These are phyloP conservation scores for Platygyra sinensis DNA, from an alignment of 64 coral and sea anemone genomes.

Conservation along the genomic window DNA sequence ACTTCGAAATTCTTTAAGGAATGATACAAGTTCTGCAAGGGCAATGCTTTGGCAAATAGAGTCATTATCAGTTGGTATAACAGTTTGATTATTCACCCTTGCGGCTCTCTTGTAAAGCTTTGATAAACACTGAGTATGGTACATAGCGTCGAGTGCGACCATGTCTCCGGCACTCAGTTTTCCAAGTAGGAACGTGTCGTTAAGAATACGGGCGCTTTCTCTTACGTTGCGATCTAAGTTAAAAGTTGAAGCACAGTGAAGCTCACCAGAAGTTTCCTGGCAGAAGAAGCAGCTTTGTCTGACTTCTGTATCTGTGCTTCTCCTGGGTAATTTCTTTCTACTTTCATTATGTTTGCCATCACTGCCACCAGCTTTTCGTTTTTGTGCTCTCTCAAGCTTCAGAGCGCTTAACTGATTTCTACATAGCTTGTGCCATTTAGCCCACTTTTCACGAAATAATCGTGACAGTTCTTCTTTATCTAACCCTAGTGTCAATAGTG, in stretches of 20 bases:
- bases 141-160: slow-evolving; percentile 21
- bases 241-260: slow-evolving; percentile 34
- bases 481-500: no score
- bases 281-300: slow-evolving; percentile 8
- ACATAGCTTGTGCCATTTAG: slow-evolving; percentile 39
- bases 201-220: slow-evolving; percentile 30
- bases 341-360: background rate
- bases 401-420: slow-evolving; percentile 10
- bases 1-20: slow-evolving; percentile 10
- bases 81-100: background rate
- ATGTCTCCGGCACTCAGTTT: slow-evolving; percentile 34
- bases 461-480: no score
- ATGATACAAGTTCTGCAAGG: slow-evolving; percentile 19
- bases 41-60: slow-evolving; percentile 17
- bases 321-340: background rate
- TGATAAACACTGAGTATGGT: slow-evolving; percentile 35
- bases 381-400: slow-evolving; percentile 19
- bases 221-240: slow-evolving; percentile 35
- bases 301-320: no score
- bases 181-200: slow-evolving; percentile 9
- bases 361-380: slow-evolving; percentile 5
- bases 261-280: slow-evolving; percentile 27
- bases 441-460: no score
- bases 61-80: background rate
- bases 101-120: slow-evolving; percentile 8